Evolutionary conservation across 2,797 vertebrate species (phyloP).

Genomic region (Liasis olivaceus): DNA sequence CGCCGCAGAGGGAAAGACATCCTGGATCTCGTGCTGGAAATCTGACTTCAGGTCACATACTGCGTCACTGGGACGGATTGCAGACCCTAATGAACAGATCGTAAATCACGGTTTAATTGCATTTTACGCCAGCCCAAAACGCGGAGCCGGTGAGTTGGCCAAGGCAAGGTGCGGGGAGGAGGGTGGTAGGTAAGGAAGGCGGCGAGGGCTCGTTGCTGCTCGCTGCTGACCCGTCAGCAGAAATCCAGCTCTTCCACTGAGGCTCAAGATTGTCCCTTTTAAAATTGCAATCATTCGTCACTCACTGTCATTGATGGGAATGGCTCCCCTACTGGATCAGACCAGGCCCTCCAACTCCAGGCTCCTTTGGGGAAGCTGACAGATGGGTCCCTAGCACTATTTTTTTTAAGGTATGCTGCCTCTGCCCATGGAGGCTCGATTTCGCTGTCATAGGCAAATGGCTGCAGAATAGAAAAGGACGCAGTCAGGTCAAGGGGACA

Average conservation of each 20-base stretch:
- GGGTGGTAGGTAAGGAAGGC: neutral
- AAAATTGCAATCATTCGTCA: neutral
- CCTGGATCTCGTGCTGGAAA: conserved; percentile 1
- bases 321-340: neutral
- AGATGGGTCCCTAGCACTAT: neutral
- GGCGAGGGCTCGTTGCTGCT: neutral
- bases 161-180: conserved; percentile 2
- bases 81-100: conserved; percentile 11
- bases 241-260: neutral
- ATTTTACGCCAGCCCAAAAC: neutral
- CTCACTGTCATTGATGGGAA: neutral
- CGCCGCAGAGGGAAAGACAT: conserved; percentile 15
- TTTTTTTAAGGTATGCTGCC: neutral
- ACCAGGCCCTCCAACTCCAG: neutral
- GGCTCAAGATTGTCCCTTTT: neutral
- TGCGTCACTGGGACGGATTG: neutral
- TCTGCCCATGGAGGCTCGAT: neutral
- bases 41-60: neutral
- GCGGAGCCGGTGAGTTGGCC: neutral
- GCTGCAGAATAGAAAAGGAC: too few relatives aligned
- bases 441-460: too few relatives aligned
- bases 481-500: too few relatives aligned
- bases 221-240: too few relatives aligned
- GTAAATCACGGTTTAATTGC: neutral
- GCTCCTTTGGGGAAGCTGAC: neutral